phyloP scores from a whole-genome alignment of 2,113 vertebrate species.

The Triplophysa tibetana region DNA sequence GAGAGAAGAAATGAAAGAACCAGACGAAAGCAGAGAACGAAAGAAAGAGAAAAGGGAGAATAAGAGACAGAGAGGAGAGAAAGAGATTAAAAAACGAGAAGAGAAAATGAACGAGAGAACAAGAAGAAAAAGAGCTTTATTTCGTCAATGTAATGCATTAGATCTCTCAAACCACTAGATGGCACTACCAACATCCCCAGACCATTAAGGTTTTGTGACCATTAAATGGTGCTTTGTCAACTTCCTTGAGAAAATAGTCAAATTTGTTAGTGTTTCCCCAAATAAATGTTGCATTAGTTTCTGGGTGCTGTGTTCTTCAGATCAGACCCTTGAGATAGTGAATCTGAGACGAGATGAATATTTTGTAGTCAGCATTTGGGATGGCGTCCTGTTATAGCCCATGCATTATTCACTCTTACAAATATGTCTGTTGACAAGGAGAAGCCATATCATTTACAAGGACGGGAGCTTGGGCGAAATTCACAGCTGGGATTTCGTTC shows the following conservation, averaged over 20 bases:
- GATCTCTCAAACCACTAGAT: conserved; percentile 45
- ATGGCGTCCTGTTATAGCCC: conserved; percentile 53
- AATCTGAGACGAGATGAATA: conserved; percentile 49
- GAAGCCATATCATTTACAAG: conserved; percentile 57
- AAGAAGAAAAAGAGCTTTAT: conserved; percentile 15
- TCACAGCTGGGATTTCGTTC: conserved; percentile 51
- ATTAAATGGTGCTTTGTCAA: conserved; percentile 28
- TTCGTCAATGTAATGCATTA: conserved; percentile 4
- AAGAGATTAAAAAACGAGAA: too few species aligned
- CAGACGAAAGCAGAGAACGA: too few species aligned
- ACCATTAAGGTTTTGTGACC: too few species aligned
- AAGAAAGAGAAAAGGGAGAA: neutral
- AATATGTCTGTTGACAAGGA: conserved; percentile 60
- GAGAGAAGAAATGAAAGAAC: neutral
- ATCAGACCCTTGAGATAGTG: conserved; percentile 48
- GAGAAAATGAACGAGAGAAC: neutral
- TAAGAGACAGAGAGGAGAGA: too few species aligned
- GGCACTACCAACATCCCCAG: conserved; percentile 52
- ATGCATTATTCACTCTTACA: conserved; percentile 62
- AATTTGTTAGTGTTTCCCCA: conserved; percentile 27
- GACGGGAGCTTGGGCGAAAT: conserved; percentile 52
- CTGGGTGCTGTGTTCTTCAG: conserved; percentile 23
- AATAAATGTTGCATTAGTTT: conserved; percentile 35
- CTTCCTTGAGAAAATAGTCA: conserved; percentile 28
- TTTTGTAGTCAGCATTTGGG: conserved; percentile 58